These are phyloP conservation scores for Centropus unirufus DNA, from an alignment of 2,113 vertebrate species.

Conservation along the genomic window DNA sequence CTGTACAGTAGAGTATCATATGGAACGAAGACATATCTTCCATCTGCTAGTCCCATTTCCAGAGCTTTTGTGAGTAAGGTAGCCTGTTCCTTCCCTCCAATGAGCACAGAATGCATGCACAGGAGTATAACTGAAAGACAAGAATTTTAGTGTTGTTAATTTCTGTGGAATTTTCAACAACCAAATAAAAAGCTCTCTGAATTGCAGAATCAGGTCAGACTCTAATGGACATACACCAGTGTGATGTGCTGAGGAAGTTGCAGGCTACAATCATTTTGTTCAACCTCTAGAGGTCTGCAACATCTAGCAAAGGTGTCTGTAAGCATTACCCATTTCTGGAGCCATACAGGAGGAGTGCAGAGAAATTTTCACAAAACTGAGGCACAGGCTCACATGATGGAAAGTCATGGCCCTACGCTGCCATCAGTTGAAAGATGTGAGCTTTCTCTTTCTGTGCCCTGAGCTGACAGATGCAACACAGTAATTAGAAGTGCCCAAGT, in stretches of 20 bases:
- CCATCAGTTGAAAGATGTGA: not conserved
- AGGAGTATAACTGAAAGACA: slow-evolving; percentile 86
- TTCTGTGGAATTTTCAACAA: not conserved
- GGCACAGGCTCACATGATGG: not conserved
- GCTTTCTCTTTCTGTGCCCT: not conserved
- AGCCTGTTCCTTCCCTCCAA: slow-evolving; percentile 86
- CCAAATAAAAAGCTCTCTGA: not conserved
- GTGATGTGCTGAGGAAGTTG: not conserved
- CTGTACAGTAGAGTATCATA: slow-evolving; percentile 91
- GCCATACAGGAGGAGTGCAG: not conserved
- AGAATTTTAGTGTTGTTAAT: not conserved
- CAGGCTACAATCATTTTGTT: rapidly evolving
- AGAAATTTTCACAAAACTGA: not conserved
- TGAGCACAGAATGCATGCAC: slow-evolving; percentile 91
- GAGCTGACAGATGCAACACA: not conserved
- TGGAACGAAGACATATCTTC: slow-evolving; percentile 88
- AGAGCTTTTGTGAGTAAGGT: slow-evolving; percentile 84
- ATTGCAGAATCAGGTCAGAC: not conserved
- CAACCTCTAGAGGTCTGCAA: not conserved
- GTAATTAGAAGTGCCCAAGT: not conserved
- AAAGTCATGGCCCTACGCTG: not conserved
- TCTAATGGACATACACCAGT: not conserved
- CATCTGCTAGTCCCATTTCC: slow-evolving; percentile 86
- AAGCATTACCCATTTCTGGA: not conserved
- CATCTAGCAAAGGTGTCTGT: not conserved